These are phyloP conservation scores for Eupithecia pulchellata DNA, from an alignment of 2,888 invertebrate genomes.

Conservation along the genomic window DNA sequence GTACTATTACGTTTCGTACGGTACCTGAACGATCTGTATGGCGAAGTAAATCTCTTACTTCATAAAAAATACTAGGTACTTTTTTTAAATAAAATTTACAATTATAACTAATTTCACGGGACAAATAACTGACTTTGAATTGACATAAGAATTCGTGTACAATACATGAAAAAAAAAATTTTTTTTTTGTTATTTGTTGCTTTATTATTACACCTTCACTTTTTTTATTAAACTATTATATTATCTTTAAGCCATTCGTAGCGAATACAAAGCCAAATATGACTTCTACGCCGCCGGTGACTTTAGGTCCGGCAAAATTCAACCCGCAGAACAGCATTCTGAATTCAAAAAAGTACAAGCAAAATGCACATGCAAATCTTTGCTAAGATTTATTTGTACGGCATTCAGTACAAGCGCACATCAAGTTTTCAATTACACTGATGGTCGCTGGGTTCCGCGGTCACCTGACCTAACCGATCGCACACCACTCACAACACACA, in stretches of 20 bases:
- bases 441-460: constrained; percentile 74
- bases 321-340: constrained; percentile 22
- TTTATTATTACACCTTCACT: too few species aligned
- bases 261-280: not conserved
- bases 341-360: constrained; percentile 36
- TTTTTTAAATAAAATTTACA: too few species aligned
- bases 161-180: too few species aligned
- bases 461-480: constrained; percentile 76
- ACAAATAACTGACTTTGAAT: too few species aligned
- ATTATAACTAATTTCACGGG: too few species aligned
- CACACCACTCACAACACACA: constrained; percentile 65
- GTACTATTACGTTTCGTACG: not conserved
- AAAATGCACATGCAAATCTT: constrained; percentile 47
- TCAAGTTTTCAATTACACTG: constrained; percentile 85
- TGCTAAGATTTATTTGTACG: constrained; percentile 74
- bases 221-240: too few species aligned
- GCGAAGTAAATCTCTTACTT: not conserved
- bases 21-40: not conserved
- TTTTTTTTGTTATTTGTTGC: too few species aligned
- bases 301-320: constrained; percentile 5
- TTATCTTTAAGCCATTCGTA: not conserved
- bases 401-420: constrained; percentile 80
- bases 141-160: too few species aligned
- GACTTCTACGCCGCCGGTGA: not conserved
- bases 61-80: too few species aligned